Evolutionary conservation across 2,888 invertebrate species (phyloP).

Genomic region (Drosophila paranaensis): DNA sequence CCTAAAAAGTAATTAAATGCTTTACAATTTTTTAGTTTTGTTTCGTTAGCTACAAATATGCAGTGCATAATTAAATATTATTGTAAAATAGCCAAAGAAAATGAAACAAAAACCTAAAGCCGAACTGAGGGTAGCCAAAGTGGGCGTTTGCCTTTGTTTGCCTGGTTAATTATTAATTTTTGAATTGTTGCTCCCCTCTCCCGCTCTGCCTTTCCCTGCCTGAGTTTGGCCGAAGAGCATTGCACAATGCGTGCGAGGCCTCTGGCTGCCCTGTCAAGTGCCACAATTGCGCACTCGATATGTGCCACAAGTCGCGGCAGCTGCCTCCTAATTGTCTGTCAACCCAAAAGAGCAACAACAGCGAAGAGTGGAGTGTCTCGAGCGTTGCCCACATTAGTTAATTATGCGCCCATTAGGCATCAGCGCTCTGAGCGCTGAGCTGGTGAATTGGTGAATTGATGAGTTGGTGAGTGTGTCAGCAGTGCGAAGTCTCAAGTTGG

Average conservation of each 20-base stretch:
- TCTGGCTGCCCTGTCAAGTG: conserved; percentile 23
- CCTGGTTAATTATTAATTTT: conserved; percentile 52
- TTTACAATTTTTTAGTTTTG: conserved; percentile 5
- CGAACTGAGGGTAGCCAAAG: conserved; percentile 24
- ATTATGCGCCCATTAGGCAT: conserved; percentile 73
- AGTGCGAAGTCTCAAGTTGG: conserved; percentile 46
- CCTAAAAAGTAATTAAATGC: conserved; percentile 16
- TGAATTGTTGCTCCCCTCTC: conserved; percentile 8
- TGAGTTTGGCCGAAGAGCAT: conserved; percentile 22
- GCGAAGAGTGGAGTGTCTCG: conserved; percentile 9
- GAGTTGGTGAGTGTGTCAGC: conserved; percentile 55
- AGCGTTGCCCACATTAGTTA: conserved; percentile 72
- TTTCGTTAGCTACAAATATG: conserved; percentile 13
- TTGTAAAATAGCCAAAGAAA: conserved; percentile 11
- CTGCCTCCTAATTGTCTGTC: conserved; percentile 61
- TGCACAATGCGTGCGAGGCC: conserved; percentile 45
- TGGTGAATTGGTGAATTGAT: conserved; percentile 41
- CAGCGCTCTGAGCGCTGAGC: conserved; percentile 27
- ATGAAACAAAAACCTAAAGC: conserved; percentile 14
- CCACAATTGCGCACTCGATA: conserved; percentile 70
- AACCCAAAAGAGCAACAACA: conserved; percentile 30
- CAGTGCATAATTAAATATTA: conserved; percentile 25
- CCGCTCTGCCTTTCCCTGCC: not conserved
- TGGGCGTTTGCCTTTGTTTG: conserved; percentile 43
- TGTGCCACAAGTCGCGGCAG: conserved; percentile 43